Base-by-base conservation (phyloP, 1,140 invertebrate genomes). In the Babylonia areolata region DNA sequence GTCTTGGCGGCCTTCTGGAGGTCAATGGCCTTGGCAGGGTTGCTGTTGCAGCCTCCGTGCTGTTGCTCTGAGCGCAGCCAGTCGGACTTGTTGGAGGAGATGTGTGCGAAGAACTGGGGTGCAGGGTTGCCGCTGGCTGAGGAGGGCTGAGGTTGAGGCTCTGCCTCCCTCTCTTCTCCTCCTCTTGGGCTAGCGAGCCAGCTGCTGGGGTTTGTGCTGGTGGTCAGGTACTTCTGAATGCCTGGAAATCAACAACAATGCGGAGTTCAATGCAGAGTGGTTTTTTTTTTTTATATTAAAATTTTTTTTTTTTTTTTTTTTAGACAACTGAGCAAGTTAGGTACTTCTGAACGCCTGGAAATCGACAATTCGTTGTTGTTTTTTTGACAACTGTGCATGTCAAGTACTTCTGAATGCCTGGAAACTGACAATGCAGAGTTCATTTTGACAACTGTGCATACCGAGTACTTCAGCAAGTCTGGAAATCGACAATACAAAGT, bases 101-200 rank as follows among this genome's bases (percentile, higher is more conserved):
- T 75, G 64, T 84, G 82, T 20, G 82, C 23, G 40, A 84, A 84
- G 40, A 69, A 84, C 58, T 64, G 58, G 9, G 46, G 9, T 9
- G 46, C 9, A 51, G 46, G 17, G 12, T 20, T 15, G 2, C 42
- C 11, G 1, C 5, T 80, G 46, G 28, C 6, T 35, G 78, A 37
- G 75, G 75, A 75, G n/a, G 6, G n/a, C 71, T 75, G n/a, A 2
- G 33, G 35, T 40, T 40, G 35, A 28, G 23, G 15, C 5, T 79
- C 40, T 3, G 46, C 17, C 46, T 51, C 46, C 46, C 0, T 9
- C 69, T 33, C 3, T 35, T 40, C 37, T 23, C 58, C 81, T 20
- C 33, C 58, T 28, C 6, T 39, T n/a, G 37, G 82, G 15, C 23
- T 42, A 28, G n/a, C 40, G 1, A 84, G 69, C 82, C 82, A 84